Evolutionary conservation across 2,113 vertebrate species (phyloP).

Genomic region (Bujurquina vittata): DNA sequence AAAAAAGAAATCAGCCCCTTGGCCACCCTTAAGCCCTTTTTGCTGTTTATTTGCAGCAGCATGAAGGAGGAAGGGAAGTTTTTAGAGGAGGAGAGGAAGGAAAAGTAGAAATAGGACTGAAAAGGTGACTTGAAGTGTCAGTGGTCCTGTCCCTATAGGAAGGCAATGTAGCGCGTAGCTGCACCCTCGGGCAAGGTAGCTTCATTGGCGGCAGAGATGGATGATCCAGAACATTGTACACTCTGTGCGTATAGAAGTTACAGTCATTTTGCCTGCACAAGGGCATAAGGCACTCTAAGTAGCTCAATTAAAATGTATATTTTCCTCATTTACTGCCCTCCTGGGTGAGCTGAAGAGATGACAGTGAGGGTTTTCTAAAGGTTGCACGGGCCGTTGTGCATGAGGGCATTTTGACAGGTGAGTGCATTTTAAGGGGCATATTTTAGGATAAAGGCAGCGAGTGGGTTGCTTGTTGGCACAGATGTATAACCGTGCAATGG

Average conservation of each 20-base stretch:
- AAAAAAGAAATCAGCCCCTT: constrained; percentile 58
- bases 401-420: constrained; percentile 63
- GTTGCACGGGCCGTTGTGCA: constrained; percentile 53
- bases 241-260: constrained; percentile 57
- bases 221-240: constrained; percentile 74
- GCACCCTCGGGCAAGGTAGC: constrained; percentile 76
- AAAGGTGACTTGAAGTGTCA: constrained; percentile 74
- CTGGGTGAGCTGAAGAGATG: constrained; percentile 57
- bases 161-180: constrained; percentile 50
- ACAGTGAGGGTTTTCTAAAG: constrained; percentile 57
- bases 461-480: constrained; percentile 51
- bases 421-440: constrained; percentile 57
- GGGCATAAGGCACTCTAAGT: constrained; percentile 67
- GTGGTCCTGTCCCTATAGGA: constrained; percentile 67
- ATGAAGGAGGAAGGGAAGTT: constrained; percentile 60
- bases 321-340: constrained; percentile 65
- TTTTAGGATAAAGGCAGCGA: constrained; percentile 51
- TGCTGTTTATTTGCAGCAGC: constrained; percentile 69
- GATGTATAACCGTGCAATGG: constrained; percentile 36
- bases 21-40: constrained; percentile 63
- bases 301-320: constrained; percentile 75
- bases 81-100: constrained; percentile 33
- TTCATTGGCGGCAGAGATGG: constrained; percentile 74
- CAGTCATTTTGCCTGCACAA: constrained; percentile 65
- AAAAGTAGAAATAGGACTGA: constrained; percentile 61